Evolutionary conservation across 2,797 vertebrate genomes (phyloP), one percentile per base, ranked within the genome.

Genomic region (Aeoliscus strigatus): DNA sequence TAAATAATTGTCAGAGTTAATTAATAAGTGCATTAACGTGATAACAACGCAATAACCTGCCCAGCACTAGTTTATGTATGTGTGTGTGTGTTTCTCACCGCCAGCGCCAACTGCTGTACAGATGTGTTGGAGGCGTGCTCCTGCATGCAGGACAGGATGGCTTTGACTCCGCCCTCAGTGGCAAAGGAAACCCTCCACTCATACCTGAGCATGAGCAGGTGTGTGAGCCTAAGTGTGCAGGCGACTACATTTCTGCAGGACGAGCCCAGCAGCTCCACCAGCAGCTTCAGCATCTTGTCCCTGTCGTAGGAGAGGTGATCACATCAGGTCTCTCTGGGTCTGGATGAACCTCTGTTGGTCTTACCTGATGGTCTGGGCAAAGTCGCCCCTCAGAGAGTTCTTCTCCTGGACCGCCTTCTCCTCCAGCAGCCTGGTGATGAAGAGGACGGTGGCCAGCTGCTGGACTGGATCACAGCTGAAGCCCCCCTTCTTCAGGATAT

Each of bases 121-220:
- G 87, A 74, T 0, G 80, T 51, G 0, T 84, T 85, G 8, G 77
- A 31, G 51, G 81, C 52, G 66, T 90, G 90, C 77, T 89, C 90
- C 77, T 82, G 90, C 95, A 98, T 94, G 81, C 90, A 87, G 54
- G 80, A 84, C 75, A 97, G 85, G 43, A 94, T 67, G 0, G 92
- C 92, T 9, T 91, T 90, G 75, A 94, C 91, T 0, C 93, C 94
- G 0, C 93, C 95, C 72, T 93, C 93, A 0, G 90, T 92, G 76
- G 92, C 93, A 1, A 97, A 97, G 8, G 80, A 75, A 1, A 92
- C 86, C 1, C 91, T 86, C 92, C 93, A 91, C 42, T 94, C 90
- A 0, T 88, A 81, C 16, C 83, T 88, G 2, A 85, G 85, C 91
- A 93, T 80, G 6, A 97, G 86, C 39, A 81, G 43, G 25, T 89